Evolutionary conservation across 1,140 invertebrate species (phyloP), one percentile per base, ranked within the genome.

Genomic region (Antheraea mylitta): DNA sequence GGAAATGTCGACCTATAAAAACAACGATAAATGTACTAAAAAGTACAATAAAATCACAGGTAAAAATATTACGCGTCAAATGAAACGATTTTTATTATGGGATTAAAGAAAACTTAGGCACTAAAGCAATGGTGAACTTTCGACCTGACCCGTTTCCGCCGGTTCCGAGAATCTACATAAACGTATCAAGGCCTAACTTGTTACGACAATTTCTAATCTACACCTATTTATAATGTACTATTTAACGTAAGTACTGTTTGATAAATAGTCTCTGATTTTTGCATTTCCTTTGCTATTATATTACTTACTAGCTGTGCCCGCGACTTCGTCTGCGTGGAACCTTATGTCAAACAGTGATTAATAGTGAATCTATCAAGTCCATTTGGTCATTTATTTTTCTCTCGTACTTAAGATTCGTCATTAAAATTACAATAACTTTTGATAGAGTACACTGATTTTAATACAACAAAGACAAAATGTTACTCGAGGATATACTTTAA

Each of bases 121-220:
- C 69, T 74, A 74, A 71, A 70, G 36, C 67, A 22, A 68, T 65
- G 66, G 73, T 58, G 68, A 64, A 69, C 66, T 63, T 68, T 60
- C 73, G 74, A 72, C 76, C 72, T 78, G 76, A 76, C 76, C 76
- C 30, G 19, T 3, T 61, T 53, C 45, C 11, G 45, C 13, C 45
- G 45, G 45, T 53, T 53, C 45, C 16, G 45, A 53, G 45, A 53
- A 53, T 53, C 45, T 53, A 53, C 45, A 53, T 53, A 53, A 53
- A 53, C 13, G 45, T 53, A 53, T 53, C 45, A 53, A 53, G 45
- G 45, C 16, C 16, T n/a, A 53, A 53, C 45, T 16, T 53, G 45
- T 53, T 53, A 53, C 45, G 45, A 53, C 45, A 53, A 53, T 53
- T 53, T 53, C 45, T 53, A 53, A 53, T 53, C 45, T 53, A 5